phyloP scores from a whole-genome alignment of 2,888 invertebrate genomes.

The Sesia bembeciformis region DNA sequence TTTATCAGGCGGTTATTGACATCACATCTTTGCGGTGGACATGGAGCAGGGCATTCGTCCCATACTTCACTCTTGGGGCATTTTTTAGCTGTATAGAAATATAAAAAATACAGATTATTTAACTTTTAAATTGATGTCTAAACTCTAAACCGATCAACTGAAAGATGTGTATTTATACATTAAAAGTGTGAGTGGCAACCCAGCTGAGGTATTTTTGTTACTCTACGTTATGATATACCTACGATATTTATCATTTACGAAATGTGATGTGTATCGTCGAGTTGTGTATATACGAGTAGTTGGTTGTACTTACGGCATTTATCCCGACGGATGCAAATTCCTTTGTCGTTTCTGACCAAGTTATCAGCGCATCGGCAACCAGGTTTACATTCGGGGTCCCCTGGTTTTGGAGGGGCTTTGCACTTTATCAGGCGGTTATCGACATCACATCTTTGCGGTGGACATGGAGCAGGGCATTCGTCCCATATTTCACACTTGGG shows the following conservation, averaged over 20 bases:
- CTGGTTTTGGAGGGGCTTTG: not conserved
- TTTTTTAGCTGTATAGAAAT: too few species aligned
- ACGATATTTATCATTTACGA: too few species aligned
- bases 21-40: constrained; percentile 22
- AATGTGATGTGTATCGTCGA: too few species aligned
- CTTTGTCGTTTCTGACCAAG: not conserved
- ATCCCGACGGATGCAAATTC: not conserved
- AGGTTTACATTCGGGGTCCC: not conserved
- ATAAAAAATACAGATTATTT: too few species aligned
- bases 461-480: constrained; percentile 11
- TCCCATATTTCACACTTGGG: not conserved
- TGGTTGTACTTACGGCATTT: constrained; percentile 13
- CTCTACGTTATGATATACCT: too few species aligned
- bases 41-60: constrained; percentile 3
- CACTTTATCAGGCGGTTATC: not conserved
- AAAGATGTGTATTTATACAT: too few species aligned
- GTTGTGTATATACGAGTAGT: too few species aligned
- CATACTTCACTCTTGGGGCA: not conserved
- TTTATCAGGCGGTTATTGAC: not conserved
- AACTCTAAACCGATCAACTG: too few species aligned
- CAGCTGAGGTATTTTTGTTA: too few species aligned
- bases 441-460: constrained; percentile 18
- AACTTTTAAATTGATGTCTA: too few species aligned
- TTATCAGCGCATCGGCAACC: not conserved
- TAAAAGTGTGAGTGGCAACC: too few species aligned